Conservation (phyloP, 2,797 vertebrate species). For the Poecilia wingei region DNA sequence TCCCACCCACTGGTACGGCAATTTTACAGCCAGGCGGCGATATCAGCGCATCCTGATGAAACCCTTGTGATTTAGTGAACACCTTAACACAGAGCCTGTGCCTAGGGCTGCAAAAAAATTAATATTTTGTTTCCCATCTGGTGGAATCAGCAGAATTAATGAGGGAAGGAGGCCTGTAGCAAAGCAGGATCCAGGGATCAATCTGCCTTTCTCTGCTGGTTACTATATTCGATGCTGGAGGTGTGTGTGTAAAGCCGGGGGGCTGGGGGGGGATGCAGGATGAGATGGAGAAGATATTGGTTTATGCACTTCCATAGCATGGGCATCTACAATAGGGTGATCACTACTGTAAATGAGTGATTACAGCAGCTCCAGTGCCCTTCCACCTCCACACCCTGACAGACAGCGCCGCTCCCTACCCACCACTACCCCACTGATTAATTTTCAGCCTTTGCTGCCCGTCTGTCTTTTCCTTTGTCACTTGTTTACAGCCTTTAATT, state of each 20-base stretch:
- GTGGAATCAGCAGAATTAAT: conserved; percentile 99
- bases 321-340: conserved; percentile 68
- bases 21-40: conserved; percentile 88
- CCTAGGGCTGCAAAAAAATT: conserved; percentile 99
- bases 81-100: conserved; percentile 93
- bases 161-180: conserved; percentile 93
- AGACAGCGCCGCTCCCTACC: conserved; percentile 58
- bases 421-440: conserved; percentile 66
- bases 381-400: conserved; percentile 62
- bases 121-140: conserved; percentile 99
- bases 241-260: conserved; percentile 57
- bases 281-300: conserved; percentile 50
- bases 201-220: conserved; percentile 85
- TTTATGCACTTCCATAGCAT: conserved; percentile 64
- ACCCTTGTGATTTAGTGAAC: conserved; percentile 93
- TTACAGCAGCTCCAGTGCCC: conserved; percentile 61
- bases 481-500: conserved; percentile 77
- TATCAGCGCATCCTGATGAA: conserved; percentile 88
- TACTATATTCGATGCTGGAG: conserved; percentile 84
- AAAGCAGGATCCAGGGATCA: conserved; percentile 88
- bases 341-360: conserved; percentile 80
- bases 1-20: conserved; percentile 78
- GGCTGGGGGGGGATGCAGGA: conserved; percentile 9
- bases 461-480: conserved; percentile 72
- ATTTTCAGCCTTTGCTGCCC: conserved; percentile 61